Percentiles rank a stretch among this genome's conserved stretches.
phyloP scores from a whole-genome alignment of 2,113 vertebrate species.

The Podocnemis expansa region DNA sequence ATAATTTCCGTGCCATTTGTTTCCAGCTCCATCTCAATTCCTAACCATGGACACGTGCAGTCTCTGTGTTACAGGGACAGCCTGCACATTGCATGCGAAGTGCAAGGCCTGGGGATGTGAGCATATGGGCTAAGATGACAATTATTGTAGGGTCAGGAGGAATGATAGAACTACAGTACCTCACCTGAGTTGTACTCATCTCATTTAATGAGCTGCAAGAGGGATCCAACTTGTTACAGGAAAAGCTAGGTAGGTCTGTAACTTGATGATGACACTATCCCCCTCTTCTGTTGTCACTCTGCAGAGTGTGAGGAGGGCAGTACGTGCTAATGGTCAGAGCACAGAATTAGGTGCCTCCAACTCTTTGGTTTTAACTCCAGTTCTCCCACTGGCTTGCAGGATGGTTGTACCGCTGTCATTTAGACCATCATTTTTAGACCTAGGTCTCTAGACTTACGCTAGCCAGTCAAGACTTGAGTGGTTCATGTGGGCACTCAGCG shows the following conservation, averaged over 20 bases:
- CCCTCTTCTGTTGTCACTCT: fast-evolving
- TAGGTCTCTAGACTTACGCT: background rate
- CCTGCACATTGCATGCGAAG: background rate
- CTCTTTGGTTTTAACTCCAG: background rate
- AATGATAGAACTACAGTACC: background rate
- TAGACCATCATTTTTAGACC: background rate
- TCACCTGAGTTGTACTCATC: background rate
- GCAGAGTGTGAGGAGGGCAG: background rate
- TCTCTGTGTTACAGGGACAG: background rate
- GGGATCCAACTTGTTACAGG: background rate
- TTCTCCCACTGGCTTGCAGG: background rate
- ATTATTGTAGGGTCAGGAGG: background rate
- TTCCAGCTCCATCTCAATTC: background rate
- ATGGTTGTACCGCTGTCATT: background rate
- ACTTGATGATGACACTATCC: background rate
- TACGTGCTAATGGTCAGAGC: background rate
- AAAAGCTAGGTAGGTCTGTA: background rate
- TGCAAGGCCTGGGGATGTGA: background rate
- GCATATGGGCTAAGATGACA: background rate
- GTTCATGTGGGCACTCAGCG: fast-evolving
- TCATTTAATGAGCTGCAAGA: background rate
- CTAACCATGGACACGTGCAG: background rate
- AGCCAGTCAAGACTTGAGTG: fast-evolving
- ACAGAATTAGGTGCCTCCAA: background rate
- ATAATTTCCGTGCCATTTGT: background rate